Base-by-base conservation (phyloP, 2,113 vertebrate species). In the Archocentrus centrarchus region DNA sequence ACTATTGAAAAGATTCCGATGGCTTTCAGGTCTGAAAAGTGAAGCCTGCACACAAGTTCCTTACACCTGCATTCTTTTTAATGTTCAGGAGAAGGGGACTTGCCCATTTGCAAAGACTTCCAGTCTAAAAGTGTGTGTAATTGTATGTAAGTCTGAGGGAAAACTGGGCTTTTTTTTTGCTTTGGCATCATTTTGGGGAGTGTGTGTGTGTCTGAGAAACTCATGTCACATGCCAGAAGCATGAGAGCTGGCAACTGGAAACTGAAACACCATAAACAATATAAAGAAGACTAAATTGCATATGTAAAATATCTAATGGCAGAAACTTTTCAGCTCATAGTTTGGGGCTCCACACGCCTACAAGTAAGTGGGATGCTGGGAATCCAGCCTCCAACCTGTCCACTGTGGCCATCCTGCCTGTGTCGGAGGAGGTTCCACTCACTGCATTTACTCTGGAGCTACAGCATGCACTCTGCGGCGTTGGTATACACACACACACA, bases 391-490 rank as follows among this genome's bases (percentile, higher is more conserved):
- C 96, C 89, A 99, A 99, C 84, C 95, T 99, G 9, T 97, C 97
- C 90, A 99, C 98, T 0, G 97, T 99, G 50, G 94, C 97, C 1
- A 95, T 97, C 82, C 95, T 99, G 91, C 98, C 98, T 0, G 98
- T 97, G 59, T 97, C 97, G 0, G 98, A 99, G 57, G 98, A 99
- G 0, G 98, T 98, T 50, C 98, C 98, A 0, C 96, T 99, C 7
- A 97, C 96, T 0, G 95, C 98, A 89, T 99, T 99, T 55, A 96
- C 97, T 10, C 93, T 99, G 95, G 98, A 98, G 93, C 97, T 99
- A 60, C 96, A 97, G 82, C 97, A 98, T 0, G 98, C 97, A 4
- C 97, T 99, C 59, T 93, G 92, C 0, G 96, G 96, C 60, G 97
- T 98, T 0, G 97, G 98, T 98, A 94, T 93, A 90, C 24, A 66